Evolutionary conservation across 2,113 vertebrate genomes (phyloP), one percentile per base, ranked within the genome.

Genomic region (Lepus timidus): DNA sequence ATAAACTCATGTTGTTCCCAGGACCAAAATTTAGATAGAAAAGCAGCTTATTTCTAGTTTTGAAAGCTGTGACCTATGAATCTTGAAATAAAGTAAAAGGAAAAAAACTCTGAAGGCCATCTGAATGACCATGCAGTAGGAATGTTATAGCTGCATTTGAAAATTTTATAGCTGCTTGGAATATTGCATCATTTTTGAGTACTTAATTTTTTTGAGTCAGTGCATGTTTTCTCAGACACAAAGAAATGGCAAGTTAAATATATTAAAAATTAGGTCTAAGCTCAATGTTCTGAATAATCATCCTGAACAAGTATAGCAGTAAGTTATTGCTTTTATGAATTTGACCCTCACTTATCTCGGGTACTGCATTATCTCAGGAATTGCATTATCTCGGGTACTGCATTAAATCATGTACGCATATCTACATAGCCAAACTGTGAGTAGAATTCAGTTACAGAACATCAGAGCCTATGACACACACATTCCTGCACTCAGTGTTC

Each of bases 181-280:
- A 52, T 83, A 83, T 8, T 9, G 3, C 31, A 33, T 55, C 81
- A 73, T 44, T 85, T 90, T 73, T 70, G 22, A 96, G 19, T 33
- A 64, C 36, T 86, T 81, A 76, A 49, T 23, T 67, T 87, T 23
- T 67, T 90, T 81, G 44, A 84, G 20, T 76, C 62, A 62, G 17
- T 85, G 44, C 44, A 27, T 44, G 88, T 87, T 44, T 84, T 19
- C 52, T 83, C 39, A 84, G 12, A 71, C 17, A 78, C 36, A 74
- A 92, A 95, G 49, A 23, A 80, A 87, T 68, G 31, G 11, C 58
- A 90, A 88, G 87, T 67, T 51, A 67, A 93, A 87, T 65, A 52
- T 65, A 84, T 87, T 90, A 61, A 81, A 90, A 91, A 36, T 10
- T 74, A 82, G 14, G 3, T 68, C 65, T 80, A 17, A 58, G 23